A percentile compares a stretch with the other conserved stretches of the same genome.
These are phyloP conservation scores for Mesembrinibis cayennensis DNA, from an alignment of 2,113 vertebrate genomes.

Conservation along the genomic window DNA sequence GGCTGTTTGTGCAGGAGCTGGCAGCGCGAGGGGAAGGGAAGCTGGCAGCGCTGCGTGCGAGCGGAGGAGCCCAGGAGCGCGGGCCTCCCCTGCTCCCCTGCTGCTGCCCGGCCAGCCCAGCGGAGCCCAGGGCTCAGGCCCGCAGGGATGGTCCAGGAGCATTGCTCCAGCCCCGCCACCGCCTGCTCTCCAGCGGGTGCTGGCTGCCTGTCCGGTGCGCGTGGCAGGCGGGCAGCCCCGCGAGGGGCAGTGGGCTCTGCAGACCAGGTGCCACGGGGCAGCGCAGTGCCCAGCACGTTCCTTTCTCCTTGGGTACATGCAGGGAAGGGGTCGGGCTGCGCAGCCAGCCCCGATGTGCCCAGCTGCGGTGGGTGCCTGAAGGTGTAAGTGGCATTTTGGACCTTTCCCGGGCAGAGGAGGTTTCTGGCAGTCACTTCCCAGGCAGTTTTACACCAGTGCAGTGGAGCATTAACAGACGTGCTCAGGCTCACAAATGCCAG, in stretches of 20 bases:
- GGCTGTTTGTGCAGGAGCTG: not conserved
- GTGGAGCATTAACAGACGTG: not conserved
- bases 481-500: rapidly evolving
- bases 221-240: rapidly evolving
- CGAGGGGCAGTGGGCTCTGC: not conserved
- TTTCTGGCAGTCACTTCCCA: not conserved
- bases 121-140: rapidly evolving
- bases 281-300: rapidly evolving
- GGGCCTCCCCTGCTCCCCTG: not conserved
- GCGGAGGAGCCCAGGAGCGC: not conserved
- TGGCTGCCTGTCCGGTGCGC: rapidly evolving
- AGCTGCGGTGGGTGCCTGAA: not conserved
- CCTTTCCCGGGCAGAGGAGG: not conserved
- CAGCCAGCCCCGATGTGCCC: rapidly evolving
- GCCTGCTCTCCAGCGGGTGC: not conserved
- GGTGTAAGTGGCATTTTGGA: not conserved
- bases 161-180: not conserved
- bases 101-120: not conserved
- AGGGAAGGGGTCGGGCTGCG: rapidly evolving
- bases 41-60: rapidly evolving
- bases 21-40: not conserved
- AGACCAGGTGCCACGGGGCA: rapidly evolving
- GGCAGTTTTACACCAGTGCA: not conserved
- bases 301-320: rapidly evolving
- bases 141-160: not conserved